Conservation (phyloP, 2,888 invertebrate genomes). For the Congeria kusceri region DNA sequence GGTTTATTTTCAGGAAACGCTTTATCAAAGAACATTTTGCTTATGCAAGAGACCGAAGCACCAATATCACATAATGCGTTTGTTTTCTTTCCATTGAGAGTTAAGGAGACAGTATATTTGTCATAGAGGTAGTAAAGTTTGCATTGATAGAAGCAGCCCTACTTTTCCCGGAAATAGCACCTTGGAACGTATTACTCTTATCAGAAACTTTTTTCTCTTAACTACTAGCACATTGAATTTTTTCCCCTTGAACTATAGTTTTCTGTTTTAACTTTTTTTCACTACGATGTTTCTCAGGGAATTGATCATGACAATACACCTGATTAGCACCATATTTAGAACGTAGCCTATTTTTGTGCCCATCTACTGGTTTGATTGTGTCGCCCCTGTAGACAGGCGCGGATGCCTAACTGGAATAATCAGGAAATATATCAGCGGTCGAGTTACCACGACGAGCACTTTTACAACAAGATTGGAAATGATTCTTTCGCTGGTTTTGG, state of each 20-base stretch:
- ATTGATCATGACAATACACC: too few relatives aligned
- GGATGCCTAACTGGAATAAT: slow-evolving; percentile 1
- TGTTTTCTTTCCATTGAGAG: slow-evolving; percentile 20
- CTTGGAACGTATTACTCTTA: not conserved
- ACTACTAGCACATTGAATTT: not conserved
- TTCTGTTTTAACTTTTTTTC: not conserved
- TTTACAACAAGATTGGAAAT: not conserved
- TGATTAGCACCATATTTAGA: not conserved
- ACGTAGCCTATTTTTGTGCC: slow-evolving; percentile 5
- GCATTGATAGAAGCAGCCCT: slow-evolving; percentile 13
- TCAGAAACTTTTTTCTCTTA: not conserved
- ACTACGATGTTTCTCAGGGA: too few relatives aligned
- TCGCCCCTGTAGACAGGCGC: slow-evolving; percentile 25
- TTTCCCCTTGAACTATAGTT: not conserved
- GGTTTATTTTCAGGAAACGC: slow-evolving; percentile 11
- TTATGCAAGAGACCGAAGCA: slow-evolving; percentile 31
- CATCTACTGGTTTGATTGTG: slow-evolving; percentile 21
- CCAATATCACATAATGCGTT: slow-evolving; percentile 41
- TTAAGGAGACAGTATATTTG: slow-evolving; percentile 27
- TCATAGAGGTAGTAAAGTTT: slow-evolving; percentile 43
- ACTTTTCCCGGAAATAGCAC: not conserved
- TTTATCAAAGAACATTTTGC: slow-evolving; percentile 26
- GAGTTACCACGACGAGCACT: not conserved
- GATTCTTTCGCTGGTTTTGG: not conserved
- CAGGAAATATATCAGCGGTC: not conserved